Base-by-base conservation (phyloP, 1,140 invertebrate species). In the Drosophila kepulauana region DNA sequence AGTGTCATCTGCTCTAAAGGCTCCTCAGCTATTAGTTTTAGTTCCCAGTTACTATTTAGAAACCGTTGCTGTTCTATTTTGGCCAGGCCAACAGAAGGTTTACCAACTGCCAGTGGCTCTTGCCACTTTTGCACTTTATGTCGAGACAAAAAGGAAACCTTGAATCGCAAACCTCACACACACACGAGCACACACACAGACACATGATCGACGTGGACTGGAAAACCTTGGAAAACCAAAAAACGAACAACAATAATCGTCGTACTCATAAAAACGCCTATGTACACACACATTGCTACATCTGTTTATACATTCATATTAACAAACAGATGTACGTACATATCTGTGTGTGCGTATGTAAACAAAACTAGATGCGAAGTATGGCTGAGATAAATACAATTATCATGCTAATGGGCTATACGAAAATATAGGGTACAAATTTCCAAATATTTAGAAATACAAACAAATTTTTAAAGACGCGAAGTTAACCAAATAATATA, bases 21-120 rank as follows among this genome's bases (percentile, higher is more conserved):
- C 35, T 38, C 35, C 35, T 2, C 35, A 10, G 35, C 35, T 38
- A 28, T 35, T 16, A 13, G 13, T 4, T n/a, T 25, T 3, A 41
- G 35, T 15, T 8, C 8, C 57, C 28, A 48, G 11, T 43, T 20
- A 75, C 81, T 84, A 74, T 89, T 89, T 88, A 88, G 85, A 88
- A 89, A 89, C 85, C 81, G 85, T 88, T 89, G 85, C 81, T 89
- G 85, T 88, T 88, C 85, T 88, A 88, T 88, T 88, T 89, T 89
- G 75, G 85, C 81, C 85, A 88, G 85, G 85, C 85, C 81, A 88
- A 88, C 85, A 88, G 85, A 88, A 88, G 71, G 57, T 1, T 48
- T 74, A 74, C 65, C 71, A 69, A 62, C 33, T 70, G 58, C 58
- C 20, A 10, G 45, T n/a, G 15, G 25, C 41, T 59, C 38, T 10